phyloP scores from a whole-genome alignment of 2,797 vertebrate genomes.

The Echiichthys vipera region DNA sequence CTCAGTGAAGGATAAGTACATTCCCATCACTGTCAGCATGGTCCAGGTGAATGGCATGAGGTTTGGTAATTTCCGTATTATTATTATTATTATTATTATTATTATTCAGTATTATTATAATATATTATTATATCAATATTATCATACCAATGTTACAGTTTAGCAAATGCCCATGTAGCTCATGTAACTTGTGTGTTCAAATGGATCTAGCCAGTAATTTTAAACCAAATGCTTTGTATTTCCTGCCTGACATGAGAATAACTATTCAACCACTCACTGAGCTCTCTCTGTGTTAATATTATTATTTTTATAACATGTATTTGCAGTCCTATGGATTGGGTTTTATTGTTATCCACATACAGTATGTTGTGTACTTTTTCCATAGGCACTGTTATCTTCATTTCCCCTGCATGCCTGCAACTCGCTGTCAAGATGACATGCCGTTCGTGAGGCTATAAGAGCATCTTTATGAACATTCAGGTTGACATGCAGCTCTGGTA shows the following conservation, averaged over 20 bases:
- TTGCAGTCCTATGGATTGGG: background rate
- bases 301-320: background rate
- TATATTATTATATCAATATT: too few species aligned
- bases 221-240: background rate
- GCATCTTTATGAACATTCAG: constrained; percentile 21
- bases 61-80: background rate
- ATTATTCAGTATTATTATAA: too few species aligned
- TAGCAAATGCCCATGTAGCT: background rate
- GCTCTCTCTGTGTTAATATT: background rate
- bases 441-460: background rate
- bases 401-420: background rate
- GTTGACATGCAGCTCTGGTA: constrained; percentile 7
- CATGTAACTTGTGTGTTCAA: background rate
- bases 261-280: background rate
- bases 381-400: background rate
- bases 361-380: background rate
- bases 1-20: constrained; percentile 17
- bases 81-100: too few species aligned
- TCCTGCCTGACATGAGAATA: background rate
- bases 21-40: constrained; percentile 17
- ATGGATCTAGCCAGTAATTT: background rate
- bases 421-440: background rate
- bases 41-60: background rate
- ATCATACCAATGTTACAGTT: too few species aligned
- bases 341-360: background rate